Conservation (phyloP, 1,140 invertebrate species). For the Chelonus insularis region DNA sequence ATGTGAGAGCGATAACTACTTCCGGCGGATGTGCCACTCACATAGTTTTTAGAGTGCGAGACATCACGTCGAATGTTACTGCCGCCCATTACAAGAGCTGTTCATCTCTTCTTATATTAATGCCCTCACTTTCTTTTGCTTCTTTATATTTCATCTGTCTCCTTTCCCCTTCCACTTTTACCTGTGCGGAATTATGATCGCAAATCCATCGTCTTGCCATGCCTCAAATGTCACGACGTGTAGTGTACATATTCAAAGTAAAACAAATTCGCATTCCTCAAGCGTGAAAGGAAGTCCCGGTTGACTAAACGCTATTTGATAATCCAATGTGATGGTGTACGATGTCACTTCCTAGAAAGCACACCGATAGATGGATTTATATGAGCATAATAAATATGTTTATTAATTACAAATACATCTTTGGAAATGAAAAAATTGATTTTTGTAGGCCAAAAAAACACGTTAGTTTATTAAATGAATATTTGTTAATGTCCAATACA, state of each 20-base stretch:
- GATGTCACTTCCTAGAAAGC: slow-evolving; percentile 10
- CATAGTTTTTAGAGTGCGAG: background rate
- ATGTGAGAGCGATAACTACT: slow-evolving; percentile 19
- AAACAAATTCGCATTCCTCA: slow-evolving; percentile 8
- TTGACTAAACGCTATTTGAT: slow-evolving; percentile 5
- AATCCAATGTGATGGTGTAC: background rate
- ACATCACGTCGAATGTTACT: background rate
- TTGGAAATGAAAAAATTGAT: too few relatives aligned
- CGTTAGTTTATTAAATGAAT: too few relatives aligned
- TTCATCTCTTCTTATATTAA: background rate
- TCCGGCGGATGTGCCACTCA: slow-evolving; percentile 21
- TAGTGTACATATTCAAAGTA: background rate
- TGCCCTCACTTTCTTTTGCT: background rate
- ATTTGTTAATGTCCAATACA: too few relatives aligned
- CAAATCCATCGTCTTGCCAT: background rate
- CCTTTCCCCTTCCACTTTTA: background rate
- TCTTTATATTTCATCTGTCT: background rate
- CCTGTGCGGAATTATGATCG: slow-evolving; percentile 1
- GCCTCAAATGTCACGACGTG: background rate
- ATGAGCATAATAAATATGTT: too few relatives aligned
- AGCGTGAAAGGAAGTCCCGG: slow-evolving; percentile 7
- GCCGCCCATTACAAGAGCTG: too few relatives aligned
- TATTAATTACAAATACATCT: too few relatives aligned
- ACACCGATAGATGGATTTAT: too few relatives aligned
- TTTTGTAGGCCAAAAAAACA: too few relatives aligned